phyloP scores from a whole-genome alignment of 2,888 invertebrate species.

The Hirtodrosophila confusa region DNA sequence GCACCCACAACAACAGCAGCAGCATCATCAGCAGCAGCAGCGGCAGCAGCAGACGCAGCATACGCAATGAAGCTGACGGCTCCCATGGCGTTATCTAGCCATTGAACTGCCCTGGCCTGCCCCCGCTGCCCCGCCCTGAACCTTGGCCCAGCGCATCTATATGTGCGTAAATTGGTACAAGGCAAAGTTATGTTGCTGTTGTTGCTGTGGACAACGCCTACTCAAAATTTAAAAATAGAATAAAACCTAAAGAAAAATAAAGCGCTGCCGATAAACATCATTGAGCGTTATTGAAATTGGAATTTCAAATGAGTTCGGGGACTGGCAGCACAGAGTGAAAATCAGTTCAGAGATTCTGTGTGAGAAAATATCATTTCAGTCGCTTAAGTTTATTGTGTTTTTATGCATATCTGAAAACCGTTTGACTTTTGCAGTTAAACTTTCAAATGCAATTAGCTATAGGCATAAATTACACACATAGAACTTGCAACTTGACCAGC shows the following conservation, averaged over 20 bases:
- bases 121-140: constrained; percentile 63
- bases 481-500: constrained; percentile 60
- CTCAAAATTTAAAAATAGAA: constrained; percentile 56
- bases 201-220: constrained; percentile 71
- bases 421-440: constrained; percentile 80
- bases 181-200: constrained; percentile 56
- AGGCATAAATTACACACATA: constrained; percentile 72
- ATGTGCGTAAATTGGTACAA: constrained; percentile 78
- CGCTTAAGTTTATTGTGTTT: constrained; percentile 54
- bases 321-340: constrained; percentile 11
- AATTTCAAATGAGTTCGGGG: constrained; percentile 73
- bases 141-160: constrained; percentile 67
- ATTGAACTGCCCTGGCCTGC: constrained; percentile 39
- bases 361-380: constrained; percentile 59
- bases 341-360: constrained; percentile 37
- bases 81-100: constrained; percentile 73
- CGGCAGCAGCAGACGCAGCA: background rate
- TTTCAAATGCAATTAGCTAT: constrained; percentile 75
- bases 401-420: constrained; percentile 75
- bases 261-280: constrained; percentile 69
- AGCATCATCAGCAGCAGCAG: constrained; percentile 22
- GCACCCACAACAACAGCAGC: constrained; percentile 71
- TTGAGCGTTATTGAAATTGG: constrained; percentile 78
- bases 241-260: constrained; percentile 26
- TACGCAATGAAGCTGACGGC: constrained; percentile 51